Conservation (phyloP, 2,888 invertebrate genomes). For the Heliconius charithonia region DNA sequence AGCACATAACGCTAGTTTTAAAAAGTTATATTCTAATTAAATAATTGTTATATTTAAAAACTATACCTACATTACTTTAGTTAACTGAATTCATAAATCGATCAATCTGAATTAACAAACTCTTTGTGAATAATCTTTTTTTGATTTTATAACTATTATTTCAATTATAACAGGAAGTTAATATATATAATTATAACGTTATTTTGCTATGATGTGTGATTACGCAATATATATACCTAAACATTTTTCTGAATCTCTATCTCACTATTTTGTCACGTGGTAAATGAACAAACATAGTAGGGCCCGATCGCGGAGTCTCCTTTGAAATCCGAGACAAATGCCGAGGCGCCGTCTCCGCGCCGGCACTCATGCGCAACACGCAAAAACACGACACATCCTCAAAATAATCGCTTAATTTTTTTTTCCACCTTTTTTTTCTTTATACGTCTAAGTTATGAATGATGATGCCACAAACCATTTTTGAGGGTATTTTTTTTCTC, state of each 20-base stretch:
- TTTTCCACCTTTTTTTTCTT: constrained; percentile 43
- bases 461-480: constrained; percentile 50
- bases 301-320: constrained; percentile 52
- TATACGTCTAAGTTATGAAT: constrained; percentile 52
- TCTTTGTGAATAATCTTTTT: no score
- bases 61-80: no score
- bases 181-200: background rate
- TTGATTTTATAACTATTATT: no score
- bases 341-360: constrained; percentile 59
- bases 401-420: constrained; percentile 57
- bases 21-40: background rate
- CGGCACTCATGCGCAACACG: constrained; percentile 60
- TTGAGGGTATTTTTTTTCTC: constrained; percentile 37
- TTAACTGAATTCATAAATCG: no score
- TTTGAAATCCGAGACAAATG: constrained; percentile 63
- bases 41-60: no score
- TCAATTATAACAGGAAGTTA: no score
- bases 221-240: no score
- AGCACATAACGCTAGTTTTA: background rate
- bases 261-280: constrained; percentile 19
- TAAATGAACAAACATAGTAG: constrained; percentile 41
- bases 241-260: background rate
- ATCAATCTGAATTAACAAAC: no score
- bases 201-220: background rate
- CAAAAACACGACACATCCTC: constrained; percentile 67